Base-by-base conservation (phyloP, 2,888 invertebrate species). In the Aromia moschata region DNA sequence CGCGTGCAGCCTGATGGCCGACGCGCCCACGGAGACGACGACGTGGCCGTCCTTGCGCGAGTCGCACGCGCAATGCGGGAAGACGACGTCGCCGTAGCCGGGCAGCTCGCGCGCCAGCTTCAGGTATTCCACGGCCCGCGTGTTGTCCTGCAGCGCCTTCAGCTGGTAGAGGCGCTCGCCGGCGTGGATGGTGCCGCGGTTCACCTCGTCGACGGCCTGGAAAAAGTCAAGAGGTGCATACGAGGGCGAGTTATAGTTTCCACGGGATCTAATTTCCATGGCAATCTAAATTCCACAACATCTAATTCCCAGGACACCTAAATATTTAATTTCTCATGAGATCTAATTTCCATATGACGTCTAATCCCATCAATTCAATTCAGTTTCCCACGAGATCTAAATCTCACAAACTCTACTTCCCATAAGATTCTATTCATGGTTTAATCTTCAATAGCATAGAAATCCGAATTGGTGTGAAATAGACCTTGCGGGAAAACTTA, bases 31-130 rank as follows among this genome's bases (percentile, higher is more conserved):
- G 12, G 78, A 77, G 10, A 79, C 71, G 5, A 79, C 63, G 3
- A 95, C 94, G 80, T 93, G 93, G 37, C 94, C 95, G 68, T 90
- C 91, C 78, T 93, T 94, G 58, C 93, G 85, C 30, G 93, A 92
- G 84, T 96, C 96, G 81, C 96, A 95, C 25, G 91, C 85, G 79
- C 97, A 91, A 83, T 96, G 95, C 18, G 99, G 99, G 83, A 98
- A 97, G 46, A 93, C 91, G 10, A 97, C 86, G 77, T 93, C 91
- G 0, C 95, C 96, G 82, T 98, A 98, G 44, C 98, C 98, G 51
- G 93, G 92, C 71, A 98, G 83, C 67, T 90, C 85, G 58, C 95
- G 87, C 12, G 94, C 96, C 69, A 94, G 81, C 62, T 90, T 87
- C 62, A 97, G 85, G 82, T 96, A 96, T 84, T 95, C 93, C 56